Evolutionary conservation across 2,888 invertebrate genomes (phyloP).

Genomic region (Heliconius sara): DNA sequence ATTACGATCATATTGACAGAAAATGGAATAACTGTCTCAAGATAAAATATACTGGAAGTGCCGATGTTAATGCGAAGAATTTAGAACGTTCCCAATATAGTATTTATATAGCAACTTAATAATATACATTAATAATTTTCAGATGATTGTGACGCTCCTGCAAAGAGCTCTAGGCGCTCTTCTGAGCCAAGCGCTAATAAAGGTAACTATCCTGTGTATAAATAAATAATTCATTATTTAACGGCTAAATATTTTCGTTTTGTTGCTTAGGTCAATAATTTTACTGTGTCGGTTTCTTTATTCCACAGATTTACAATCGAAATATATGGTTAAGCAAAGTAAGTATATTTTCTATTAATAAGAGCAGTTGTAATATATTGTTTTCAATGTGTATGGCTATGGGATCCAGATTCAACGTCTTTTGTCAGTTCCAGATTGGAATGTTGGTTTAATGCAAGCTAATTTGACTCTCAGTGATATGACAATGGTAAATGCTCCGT

Average conservation of each 20-base stretch:
- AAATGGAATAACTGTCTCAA: neutral
- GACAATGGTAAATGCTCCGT: constrained; percentile 42
- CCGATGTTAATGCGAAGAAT: neutral
- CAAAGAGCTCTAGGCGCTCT: constrained; percentile 55
- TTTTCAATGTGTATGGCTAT: neutral
- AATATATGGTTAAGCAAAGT: constrained; percentile 43
- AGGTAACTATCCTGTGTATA: constrained; percentile 51
- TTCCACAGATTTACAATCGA: constrained; percentile 31
- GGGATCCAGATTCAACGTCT: constrained; percentile 16
- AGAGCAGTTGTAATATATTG: neutral
- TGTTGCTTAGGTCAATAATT: neutral
- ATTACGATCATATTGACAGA: neutral
- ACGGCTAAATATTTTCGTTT: neutral
- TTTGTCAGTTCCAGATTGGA: constrained; percentile 65
- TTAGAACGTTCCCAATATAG: neutral
- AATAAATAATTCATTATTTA: neutral
- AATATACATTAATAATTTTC: constrained; percentile 52
- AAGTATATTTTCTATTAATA: constrained; percentile 46
- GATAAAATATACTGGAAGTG: neutral
- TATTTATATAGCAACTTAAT: neutral
- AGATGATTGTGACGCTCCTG: constrained; percentile 59
- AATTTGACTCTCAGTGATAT: constrained; percentile 16
- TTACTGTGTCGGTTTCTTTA: constrained; percentile 6
- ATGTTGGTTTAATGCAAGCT: constrained; percentile 49
- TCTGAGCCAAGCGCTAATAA: constrained; percentile 50